phyloP scores from a whole-genome alignment of 2,113 vertebrate genomes.

The Saguinus midas region DNA sequence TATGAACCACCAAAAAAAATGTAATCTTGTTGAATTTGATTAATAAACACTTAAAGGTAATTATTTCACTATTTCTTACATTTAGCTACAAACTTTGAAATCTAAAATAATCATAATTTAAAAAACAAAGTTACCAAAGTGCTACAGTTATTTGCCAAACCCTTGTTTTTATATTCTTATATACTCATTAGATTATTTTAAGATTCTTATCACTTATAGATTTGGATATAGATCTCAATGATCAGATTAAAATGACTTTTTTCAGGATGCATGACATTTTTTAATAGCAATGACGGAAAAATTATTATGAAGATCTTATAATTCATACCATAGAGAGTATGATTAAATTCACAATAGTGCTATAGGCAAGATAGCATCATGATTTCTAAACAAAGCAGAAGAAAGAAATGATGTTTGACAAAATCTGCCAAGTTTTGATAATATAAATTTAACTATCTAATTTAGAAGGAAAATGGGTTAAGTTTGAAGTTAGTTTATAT shows the following conservation, averaged over 20 bases:
- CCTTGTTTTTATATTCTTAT: background rate
- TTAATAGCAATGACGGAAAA: background rate
- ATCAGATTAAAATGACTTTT: background rate
- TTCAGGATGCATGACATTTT: background rate
- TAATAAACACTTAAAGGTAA: background rate
- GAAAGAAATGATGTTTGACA: background rate
- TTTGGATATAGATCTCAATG: background rate
- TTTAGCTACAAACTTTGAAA: background rate
- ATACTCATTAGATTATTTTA: slow-evolving; percentile 18
- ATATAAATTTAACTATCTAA: background rate
- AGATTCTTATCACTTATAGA: background rate
- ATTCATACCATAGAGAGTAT: background rate
- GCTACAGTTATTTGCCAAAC: background rate
- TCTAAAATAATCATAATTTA: background rate
- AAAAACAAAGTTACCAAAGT: background rate
- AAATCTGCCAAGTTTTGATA: background rate
- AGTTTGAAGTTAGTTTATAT: background rate
- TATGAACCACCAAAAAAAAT: background rate
- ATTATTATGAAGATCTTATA: background rate
- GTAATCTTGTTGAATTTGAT: background rate
- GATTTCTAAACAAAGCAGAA: background rate
- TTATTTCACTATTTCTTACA: background rate
- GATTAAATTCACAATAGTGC: background rate
- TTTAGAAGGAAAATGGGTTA: background rate
- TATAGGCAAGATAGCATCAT: background rate